Percentiles rank a stretch among this genome's conserved stretches.
phyloP scores from a whole-genome alignment of 1,140 invertebrate genomes.

The Hestina assimilis region DNA sequence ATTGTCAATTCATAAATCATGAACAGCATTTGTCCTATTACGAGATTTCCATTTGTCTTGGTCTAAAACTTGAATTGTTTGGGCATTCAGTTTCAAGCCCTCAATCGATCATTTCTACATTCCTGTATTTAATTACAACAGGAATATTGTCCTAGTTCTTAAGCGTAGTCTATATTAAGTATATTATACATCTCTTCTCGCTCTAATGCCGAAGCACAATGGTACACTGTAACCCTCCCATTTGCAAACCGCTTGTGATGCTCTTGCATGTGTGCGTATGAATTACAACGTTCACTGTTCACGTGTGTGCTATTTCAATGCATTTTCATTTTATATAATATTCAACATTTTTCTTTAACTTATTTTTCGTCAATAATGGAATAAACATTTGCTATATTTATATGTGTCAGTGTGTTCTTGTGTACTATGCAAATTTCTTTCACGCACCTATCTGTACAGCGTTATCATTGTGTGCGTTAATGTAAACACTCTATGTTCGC shows the following conservation, averaged over 20 bases:
- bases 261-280: conserved; percentile 28
- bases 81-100: not conserved
- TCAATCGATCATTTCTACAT: conserved; percentile 22
- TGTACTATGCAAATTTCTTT: conserved; percentile 39
- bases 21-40: conserved; percentile 11
- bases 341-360: not conserved
- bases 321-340: not conserved
- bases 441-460: conserved; percentile 15
- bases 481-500: not conserved
- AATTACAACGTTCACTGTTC: conserved; percentile 35
- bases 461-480: conserved; percentile 14
- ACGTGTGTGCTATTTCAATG: conserved; percentile 27
- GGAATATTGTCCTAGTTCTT: conserved; percentile 63
- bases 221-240: conserved; percentile 50
- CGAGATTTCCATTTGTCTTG: conserved; percentile 13
- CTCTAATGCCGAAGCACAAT: conserved; percentile 68
- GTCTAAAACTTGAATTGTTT: conserved; percentile 4
- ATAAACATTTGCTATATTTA: too few relatives aligned
- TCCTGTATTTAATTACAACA: conserved; percentile 47
- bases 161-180: conserved; percentile 49
- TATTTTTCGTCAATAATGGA: too few relatives aligned
- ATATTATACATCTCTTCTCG: conserved; percentile 64
- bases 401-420: not conserved
- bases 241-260: conserved; percentile 14
- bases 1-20: conserved; percentile 4